Base-by-base conservation (phyloP, 2,113 vertebrate species). In the Melospiza georgiana region DNA sequence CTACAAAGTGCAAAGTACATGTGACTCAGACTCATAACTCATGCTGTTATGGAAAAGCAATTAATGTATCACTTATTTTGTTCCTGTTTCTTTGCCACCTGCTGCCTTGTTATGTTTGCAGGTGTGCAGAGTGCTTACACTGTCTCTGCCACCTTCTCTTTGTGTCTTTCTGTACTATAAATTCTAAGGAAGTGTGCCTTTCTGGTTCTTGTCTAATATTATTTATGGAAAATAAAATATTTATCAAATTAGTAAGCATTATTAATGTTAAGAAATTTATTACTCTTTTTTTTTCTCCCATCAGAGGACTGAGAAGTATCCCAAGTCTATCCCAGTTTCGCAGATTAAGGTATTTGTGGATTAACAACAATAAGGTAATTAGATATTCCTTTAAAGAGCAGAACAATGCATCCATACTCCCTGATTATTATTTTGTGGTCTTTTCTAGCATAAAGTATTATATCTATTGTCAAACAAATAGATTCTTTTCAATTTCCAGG, bases 301-400 rank as follows among this genome's bases (percentile, higher is more conserved):
- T 37, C 74, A 98, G 98, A 92, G 96, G 95, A 52, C 91, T 98
- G 59, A 96, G 51, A 84, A 97, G 96, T 46, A 84, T 98, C 52
- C 95, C 98, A 31, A 98, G 98, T 94, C 96, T 98, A 15, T 98
- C 98, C 18, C 94, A 33, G 52, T 98, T 98, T 96, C 93, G 33
- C 66, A 97, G 96, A 46, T 95, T 98, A 94, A 98, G 87, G 61
- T 97, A 95, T 78, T 92, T 99, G 95, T 98, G 98, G 98, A 96
- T 99, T 58, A 98, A 98, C 85, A 97, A 98, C 90, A 99, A 98
- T 84, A 97, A 98, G 98, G 98, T 98, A 98, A 94, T 48, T 69
- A 77, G 8, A 27, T 62, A 52, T 58, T 75, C 20, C 22, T 87
- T 82, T 76, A 57, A 79, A 82, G 41, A 87, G 25, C 23, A 86